Evolutionary conservation across 2,113 vertebrate genomes (phyloP), one percentile per base, ranked within the genome.

Genomic region (Ciconia maguari): DNA sequence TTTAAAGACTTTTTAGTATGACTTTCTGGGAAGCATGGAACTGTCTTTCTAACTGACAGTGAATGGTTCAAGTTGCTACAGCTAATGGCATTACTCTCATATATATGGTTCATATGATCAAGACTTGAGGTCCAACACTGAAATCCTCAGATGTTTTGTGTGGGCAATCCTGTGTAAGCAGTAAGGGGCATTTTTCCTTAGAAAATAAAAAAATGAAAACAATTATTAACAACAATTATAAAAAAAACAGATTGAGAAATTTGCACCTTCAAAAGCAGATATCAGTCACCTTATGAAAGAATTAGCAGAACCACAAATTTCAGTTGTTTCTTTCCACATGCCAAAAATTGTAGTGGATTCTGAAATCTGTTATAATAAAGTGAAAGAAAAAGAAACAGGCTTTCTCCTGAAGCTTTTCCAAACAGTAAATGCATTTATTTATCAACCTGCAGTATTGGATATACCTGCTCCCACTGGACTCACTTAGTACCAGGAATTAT

Each of bases 401-500:
- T 93, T 92, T 32, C 7, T 78, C 15, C 57, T 82, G 78, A 94
- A 94, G 54, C 9, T 87, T 91, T 82, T 96, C 54, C 81, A 92
- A 90, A 81, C 3, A 70, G 54, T 94, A 96, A 90, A 90, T 94
- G 34, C 34, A 92, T 96, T 97, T 97, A 97, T 98, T 98, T 97
- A 97, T 96, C 95, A 97, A 84, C 34, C 49, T 93, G 24, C 68
- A 65, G 24, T 96, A 96, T 97, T 5, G 3, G 87, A 95, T 64
- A 97, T 64, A 95, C 54, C 72, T 93, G 90, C 27, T 98, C 97
- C 96, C 95, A 3, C 29, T 11, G 41, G 96, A 97, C 89, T 96
- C 87, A 94, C 95, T 97, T 98, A 96, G 70, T 95, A 97, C 68
- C 85, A 95, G 89, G 95, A 98, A 97, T 97, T 94, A 98, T 83